Evolutionary conservation across 2,888 invertebrate genomes (phyloP).

Genomic region (Acanthococcus lagerstroemiae): DNA sequence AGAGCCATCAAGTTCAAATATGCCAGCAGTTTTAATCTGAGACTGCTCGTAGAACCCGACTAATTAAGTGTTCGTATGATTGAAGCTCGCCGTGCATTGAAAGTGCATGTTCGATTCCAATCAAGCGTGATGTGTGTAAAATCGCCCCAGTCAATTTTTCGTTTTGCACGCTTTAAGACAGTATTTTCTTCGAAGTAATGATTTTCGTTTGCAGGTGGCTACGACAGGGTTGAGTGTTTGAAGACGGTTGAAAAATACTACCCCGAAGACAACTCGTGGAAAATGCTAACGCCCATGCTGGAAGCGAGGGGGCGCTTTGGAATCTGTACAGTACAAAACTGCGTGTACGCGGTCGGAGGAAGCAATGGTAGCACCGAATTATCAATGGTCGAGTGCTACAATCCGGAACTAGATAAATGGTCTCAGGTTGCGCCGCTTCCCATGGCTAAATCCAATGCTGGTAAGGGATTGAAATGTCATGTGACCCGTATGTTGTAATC

Average conservation of each 20-base stretch:
- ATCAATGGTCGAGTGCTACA: constrained; percentile 56
- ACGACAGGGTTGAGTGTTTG: constrained; percentile 75
- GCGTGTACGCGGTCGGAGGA: constrained; percentile 70
- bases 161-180: no score
- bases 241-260: constrained; percentile 64
- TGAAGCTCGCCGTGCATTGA: no score
- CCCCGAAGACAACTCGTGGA: constrained; percentile 60
- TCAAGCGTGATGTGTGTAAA: neutral
- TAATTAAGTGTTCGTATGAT: no score
- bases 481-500: neutral
- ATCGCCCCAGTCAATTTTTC: neutral
- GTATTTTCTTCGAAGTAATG: no score
- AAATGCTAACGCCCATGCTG: constrained; percentile 56
- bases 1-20: no score
- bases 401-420: constrained; percentile 47
- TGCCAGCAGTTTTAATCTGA: no score
- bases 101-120: constrained; percentile 42
- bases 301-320: constrained; percentile 69
- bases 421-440: constrained; percentile 47
- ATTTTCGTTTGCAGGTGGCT: constrained; percentile 49
- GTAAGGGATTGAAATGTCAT: constrained; percentile 41
- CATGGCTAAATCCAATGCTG: constrained; percentile 57
- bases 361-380: constrained; percentile 75
- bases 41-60: no score
- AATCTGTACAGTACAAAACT: constrained; percentile 56